phyloP scores from a whole-genome alignment of 2,888 invertebrate genomes.

The Sinopyrophorus schimmeli region DNA sequence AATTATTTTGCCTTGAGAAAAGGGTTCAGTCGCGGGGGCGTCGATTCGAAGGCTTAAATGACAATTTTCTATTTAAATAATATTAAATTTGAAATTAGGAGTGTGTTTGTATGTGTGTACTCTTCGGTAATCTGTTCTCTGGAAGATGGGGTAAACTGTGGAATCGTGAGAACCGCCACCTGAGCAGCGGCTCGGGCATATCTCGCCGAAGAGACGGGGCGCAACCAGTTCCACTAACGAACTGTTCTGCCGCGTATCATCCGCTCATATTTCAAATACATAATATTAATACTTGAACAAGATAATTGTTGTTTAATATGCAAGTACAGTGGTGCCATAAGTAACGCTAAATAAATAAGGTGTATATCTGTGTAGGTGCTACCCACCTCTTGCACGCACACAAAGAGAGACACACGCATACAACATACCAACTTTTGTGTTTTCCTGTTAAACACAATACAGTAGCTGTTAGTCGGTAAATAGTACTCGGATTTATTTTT shows the following conservation, averaged over 20 bases:
- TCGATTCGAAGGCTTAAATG: slow-evolving; percentile 1
- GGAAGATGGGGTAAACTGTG: slow-evolving; percentile 37
- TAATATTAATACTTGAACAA: slow-evolving; percentile 48
- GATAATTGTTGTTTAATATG: slow-evolving; percentile 47
- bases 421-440: slow-evolving; percentile 37
- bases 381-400: no score
- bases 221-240: slow-evolving; percentile 23
- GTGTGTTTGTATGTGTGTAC: no score
- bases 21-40: no score
- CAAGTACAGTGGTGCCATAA: slow-evolving; percentile 36
- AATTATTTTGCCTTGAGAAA: no score
- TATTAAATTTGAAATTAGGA: slow-evolving; percentile 27
- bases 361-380: no score
- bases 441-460: slow-evolving; percentile 33
- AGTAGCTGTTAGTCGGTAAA: slow-evolving; percentile 28
- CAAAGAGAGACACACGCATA: no score
- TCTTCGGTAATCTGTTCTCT: slow-evolving; percentile 28
- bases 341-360: no score
- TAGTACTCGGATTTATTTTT: slow-evolving; percentile 20
- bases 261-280: slow-evolving; percentile 46
- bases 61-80: slow-evolving; percentile 15
- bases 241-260: slow-evolving; percentile 41
- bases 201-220: slow-evolving; percentile 32
- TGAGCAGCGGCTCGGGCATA: slow-evolving; percentile 39
- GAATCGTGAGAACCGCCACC: slow-evolving; percentile 46